A percentile compares a stretch with the other conserved stretches of the same genome.
Evolutionary conservation across 2,113 vertebrate genomes (phyloP).

Genomic region (Galbula dea): DNA sequence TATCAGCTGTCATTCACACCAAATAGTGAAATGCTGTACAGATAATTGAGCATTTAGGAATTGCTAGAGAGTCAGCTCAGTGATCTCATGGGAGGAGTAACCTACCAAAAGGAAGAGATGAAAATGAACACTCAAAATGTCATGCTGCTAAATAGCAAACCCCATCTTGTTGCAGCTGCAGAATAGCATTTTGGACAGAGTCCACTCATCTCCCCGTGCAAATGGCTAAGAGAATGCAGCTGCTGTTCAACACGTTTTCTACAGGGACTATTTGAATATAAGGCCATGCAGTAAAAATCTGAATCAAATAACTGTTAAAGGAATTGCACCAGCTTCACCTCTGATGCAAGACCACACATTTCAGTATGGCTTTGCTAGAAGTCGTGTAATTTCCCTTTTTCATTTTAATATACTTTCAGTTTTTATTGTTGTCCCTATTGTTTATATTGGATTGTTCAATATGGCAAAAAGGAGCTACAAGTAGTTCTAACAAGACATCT

Average conservation of each 20-base stretch:
- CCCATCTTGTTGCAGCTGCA: conserved; percentile 22
- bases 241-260: conserved; percentile 40
- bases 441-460: background rate
- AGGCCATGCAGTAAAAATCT: background rate
- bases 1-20: background rate
- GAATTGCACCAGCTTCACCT: background rate
- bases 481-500: background rate
- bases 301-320: background rate
- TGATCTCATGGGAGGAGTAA: background rate
- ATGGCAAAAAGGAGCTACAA: background rate
- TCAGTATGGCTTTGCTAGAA: background rate
- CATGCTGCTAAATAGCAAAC: background rate
- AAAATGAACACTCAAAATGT: background rate
- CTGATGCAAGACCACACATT: background rate
- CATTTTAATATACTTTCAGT: background rate
- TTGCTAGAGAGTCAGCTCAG: background rate
- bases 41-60: background rate
- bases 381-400: background rate
- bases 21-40: background rate
- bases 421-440: background rate
- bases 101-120: background rate
- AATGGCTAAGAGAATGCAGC: conserved; percentile 13
- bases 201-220: background rate
- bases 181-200: conserved; percentile 13
- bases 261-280: background rate